Evolutionary conservation across 1,140 invertebrate genomes (phyloP), one percentile per base, ranked within the genome.

Genomic region (Maniola jurtina): DNA sequence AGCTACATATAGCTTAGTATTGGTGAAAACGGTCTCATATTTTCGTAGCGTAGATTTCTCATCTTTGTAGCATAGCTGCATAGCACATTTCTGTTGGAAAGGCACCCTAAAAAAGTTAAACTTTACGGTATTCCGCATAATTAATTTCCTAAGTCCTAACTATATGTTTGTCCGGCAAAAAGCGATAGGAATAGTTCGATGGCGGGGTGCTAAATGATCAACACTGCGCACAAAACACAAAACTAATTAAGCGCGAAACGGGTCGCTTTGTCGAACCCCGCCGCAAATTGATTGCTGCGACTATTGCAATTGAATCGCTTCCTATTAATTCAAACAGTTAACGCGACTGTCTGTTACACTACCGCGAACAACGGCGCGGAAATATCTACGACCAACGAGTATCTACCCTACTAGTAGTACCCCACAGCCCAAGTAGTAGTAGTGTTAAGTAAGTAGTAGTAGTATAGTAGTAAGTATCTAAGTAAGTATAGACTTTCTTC

Each of bases 211-310:
- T 57, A 57, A 55, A 57, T 57, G 55, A 57, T 56, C 16, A 64
- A 54, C 33, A 25, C 50, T 13, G 34, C 34, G 54, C 54, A 66
- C 72, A 71, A 71, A 72, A 75, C 68, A 66, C 69, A 69, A 68
- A 71, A 71, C 74, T 73, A 76, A 76, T 71, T 72, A 73, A 65
- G 74, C 70, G 70, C 69, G 67, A 73, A 76, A 70, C 66, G 52
- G 16, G 62, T 76, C 70, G 71, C 70, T 76, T 73, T 75, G 73
- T 74, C 66, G 73, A 72, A 72, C 52, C 64, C 52, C 61, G 64
- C 80, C 77, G 57, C 77, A 76, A 80, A 83, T 79, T 77, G 77
- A 83, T 83, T 75, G 76, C 73, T 69, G 60, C 74, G 63, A 71
- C 58, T 73, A 73, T 70, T 66, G 66, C 69, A 71, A 76, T 73